Evolutionary conservation across 2,797 vertebrate genomes (phyloP), one percentile per base, ranked within the genome.

Genomic region (Pipistrellus pygmaeus): DNA sequence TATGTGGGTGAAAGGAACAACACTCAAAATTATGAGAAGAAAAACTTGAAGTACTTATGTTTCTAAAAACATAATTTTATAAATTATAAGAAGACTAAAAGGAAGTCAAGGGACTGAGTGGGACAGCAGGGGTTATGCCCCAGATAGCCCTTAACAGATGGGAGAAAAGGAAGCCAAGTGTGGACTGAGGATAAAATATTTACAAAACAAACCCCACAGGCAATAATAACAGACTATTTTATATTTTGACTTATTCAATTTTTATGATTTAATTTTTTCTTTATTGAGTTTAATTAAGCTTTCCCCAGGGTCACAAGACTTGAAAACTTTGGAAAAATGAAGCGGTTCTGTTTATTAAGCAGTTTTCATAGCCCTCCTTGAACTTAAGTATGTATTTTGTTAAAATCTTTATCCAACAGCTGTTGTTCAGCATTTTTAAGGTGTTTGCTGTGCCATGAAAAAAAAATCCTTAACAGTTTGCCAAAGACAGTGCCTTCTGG

Each of bases 221-320:
- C 89, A 92, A 96, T 94, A 94, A 93, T 94, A 97, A 97, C 89
- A 83, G 88, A 98, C 97, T 96, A 97, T 97, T 96, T 98, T 95
- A 93, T 97, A 96, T 97, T 98, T 97, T 97, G 89, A 97, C 97
- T 98, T 96, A 93, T 88, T 96, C 84, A 96, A 93, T 81, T 98
- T 98, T 98, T 97, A 98, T 97, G 96, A 96, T 97, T 97, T 97
- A 97, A 91, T 97, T 97, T 97, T 97, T 97, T 97, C 96, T 98
- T 98, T 96, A 88, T 96, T 97, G 95, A 95, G 38, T 97, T 98
- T 97, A 98, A 98, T 98, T 96, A 98, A 96, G 35, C 92, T 97
- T 97, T 97, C 96, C 95, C 93, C 81, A 88, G 95, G 64, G 88
- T 96, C 97, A 80, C 84, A 78, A 76, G 91, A 80, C 68, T 97